These are phyloP conservation scores for Clarias platycephalus DNA, from an alignment of 2,797 vertebrate species.

Conservation along the genomic window DNA sequence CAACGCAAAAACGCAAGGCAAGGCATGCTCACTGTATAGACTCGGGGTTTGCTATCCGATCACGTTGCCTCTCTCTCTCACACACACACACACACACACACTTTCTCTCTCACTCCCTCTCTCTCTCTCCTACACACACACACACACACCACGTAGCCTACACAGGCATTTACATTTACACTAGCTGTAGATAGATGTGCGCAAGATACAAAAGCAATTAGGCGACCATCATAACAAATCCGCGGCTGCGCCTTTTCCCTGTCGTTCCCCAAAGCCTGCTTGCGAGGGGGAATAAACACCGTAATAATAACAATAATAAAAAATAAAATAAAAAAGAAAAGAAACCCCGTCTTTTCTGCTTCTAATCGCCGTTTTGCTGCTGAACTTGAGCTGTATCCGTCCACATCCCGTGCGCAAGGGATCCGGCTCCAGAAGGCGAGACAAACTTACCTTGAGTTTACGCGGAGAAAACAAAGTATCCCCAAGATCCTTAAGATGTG, in stretches of 20 bases:
- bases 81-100: neutral
- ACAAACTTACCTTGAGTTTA: constrained; percentile 98
- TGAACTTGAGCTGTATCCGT: constrained; percentile 65
- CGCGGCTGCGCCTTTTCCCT: constrained; percentile 60
- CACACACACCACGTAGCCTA: constrained; percentile 20
- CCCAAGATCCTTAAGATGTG: constrained; percentile 69
- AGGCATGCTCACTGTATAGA: constrained; percentile 53
- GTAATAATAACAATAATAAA: constrained; percentile 3
- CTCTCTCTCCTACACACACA: neutral
- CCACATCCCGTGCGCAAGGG: constrained; percentile 56
- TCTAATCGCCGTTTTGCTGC: constrained; percentile 60
- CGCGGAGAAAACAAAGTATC: constrained; percentile 78
- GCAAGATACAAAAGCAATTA: constrained; percentile 74
- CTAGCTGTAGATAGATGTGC: constrained; percentile 53
- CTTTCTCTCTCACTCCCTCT: neutral
- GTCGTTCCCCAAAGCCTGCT: constrained; percentile 59
- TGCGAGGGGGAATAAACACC: constrained; percentile 60
- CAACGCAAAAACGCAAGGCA: constrained; percentile 42
- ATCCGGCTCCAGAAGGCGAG: constrained; percentile 75
- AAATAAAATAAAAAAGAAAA: too few relatives aligned
- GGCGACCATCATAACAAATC: constrained; percentile 62
- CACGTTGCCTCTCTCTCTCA: constrained; percentile 15
- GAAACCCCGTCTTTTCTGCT: constrained; percentile 52
- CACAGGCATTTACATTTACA: constrained; percentile 22
- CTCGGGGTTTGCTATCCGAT: constrained; percentile 32